Conservation (phyloP, 2,113 vertebrate genomes). For the Chloebia gouldiae region DNA sequence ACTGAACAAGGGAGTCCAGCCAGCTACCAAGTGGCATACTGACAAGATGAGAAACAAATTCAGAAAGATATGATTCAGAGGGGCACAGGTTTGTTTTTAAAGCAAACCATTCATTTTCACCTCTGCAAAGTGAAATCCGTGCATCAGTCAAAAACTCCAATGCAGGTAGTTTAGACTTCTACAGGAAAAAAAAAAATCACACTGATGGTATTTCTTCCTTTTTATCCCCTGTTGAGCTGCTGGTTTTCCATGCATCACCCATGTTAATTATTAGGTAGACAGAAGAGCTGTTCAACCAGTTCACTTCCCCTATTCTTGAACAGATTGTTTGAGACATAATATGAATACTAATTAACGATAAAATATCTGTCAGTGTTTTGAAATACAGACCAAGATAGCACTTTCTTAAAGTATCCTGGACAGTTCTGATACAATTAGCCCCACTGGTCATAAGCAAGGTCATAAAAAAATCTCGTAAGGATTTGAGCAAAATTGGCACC, state of each 20-base stretch:
- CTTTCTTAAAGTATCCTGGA: slow-evolving; percentile 64
- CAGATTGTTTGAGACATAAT: slow-evolving; percentile 86
- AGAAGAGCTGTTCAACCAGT: slow-evolving; percentile 76
- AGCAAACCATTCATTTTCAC: slow-evolving; percentile 66
- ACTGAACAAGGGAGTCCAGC: slow-evolving; percentile 78
- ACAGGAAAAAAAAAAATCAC: not conserved
- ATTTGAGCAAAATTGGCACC: slow-evolving; percentile 64
- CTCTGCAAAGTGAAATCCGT: slow-evolving; percentile 52
- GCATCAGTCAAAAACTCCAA: slow-evolving; percentile 28
- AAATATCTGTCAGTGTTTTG: slow-evolving; percentile 80
- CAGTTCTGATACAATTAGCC: slow-evolving; percentile 66
- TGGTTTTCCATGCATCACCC: slow-evolving; percentile 45
- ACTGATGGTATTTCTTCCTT: not conserved
- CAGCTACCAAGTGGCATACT: slow-evolving; percentile 80
- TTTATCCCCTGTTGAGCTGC: slow-evolving; percentile 38
- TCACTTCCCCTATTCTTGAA: slow-evolving; percentile 77
- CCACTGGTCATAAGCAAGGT: slow-evolving; percentile 62
- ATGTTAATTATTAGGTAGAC: slow-evolving; percentile 74
- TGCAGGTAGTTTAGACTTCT: slow-evolving; percentile 59
- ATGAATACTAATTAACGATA: slow-evolving; percentile 84
- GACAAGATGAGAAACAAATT: slow-evolving; percentile 77
- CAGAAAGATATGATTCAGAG: slow-evolving; percentile 70
- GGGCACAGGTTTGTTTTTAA: slow-evolving; percentile 73
- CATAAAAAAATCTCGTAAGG: slow-evolving; percentile 40
- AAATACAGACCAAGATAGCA: slow-evolving; percentile 75